Conservation (phyloP, 2,797 vertebrate genomes). For the Nyctalus aviator region DNA sequence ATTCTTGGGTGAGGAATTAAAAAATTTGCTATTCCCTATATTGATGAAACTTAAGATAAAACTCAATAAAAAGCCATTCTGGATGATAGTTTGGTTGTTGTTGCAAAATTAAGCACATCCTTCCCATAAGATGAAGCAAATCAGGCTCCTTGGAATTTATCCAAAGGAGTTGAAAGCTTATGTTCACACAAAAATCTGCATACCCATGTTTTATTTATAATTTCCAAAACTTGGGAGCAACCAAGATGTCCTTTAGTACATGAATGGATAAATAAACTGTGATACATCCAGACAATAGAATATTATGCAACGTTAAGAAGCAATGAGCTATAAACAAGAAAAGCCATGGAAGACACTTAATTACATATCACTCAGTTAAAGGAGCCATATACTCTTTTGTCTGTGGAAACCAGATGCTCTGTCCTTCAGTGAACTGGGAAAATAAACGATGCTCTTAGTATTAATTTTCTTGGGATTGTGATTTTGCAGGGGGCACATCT, state of each 20-base stretch:
- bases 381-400: neutral
- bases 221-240: neutral
- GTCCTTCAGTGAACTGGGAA: constrained; percentile 25
- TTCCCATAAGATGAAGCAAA: neutral
- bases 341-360: neutral
- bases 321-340: neutral
- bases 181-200: neutral
- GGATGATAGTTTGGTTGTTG: neutral
- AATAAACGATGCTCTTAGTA: constrained; percentile 44
- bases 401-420: constrained; percentile 44
- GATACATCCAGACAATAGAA: neutral
- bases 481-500: constrained; percentile 47
- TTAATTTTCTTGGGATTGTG: constrained; percentile 52
- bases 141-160: neutral
- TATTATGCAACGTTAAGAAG: neutral
- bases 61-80: neutral
- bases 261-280: neutral
- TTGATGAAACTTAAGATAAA: neutral
- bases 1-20: neutral
- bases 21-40: neutral
- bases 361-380: neutral
- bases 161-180: neutral
- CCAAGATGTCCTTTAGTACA: neutral
- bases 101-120: neutral
- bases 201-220: neutral